phyloP scores from a whole-genome alignment of 2,113 vertebrate genomes.

The Nyctibius bracteatus region DNA sequence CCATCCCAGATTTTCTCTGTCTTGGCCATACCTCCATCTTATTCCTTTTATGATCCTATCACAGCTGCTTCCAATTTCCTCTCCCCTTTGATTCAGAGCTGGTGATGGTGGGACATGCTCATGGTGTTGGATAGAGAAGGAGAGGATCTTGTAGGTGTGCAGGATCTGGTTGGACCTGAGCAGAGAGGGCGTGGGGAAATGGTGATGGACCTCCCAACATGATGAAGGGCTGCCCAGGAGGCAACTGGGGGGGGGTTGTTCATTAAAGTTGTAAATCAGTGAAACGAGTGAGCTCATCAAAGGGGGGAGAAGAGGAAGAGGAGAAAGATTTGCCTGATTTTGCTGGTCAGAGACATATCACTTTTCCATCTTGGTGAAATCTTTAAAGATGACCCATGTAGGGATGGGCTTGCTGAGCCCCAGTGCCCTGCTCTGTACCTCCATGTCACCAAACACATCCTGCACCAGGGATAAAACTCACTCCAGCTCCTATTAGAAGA shows the following conservation, averaged over 20 bases:
- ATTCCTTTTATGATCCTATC: neutral
- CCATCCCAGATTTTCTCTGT: neutral
- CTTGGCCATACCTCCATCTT: neutral
- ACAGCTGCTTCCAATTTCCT: neutral
- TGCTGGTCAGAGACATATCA: neutral
- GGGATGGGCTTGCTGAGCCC: neutral
- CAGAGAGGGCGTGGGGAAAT: neutral
- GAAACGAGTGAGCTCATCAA: neutral
- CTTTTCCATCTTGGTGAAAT: neutral
- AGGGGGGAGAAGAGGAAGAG: neutral
- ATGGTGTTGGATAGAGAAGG: accelerated
- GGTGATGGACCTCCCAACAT: neutral
- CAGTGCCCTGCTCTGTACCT: accelerated
- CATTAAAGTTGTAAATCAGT: neutral
- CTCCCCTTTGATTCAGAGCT: neutral
- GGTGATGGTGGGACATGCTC: accelerated
- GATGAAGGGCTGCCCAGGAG: neutral
- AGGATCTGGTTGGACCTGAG: neutral
- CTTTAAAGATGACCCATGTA: neutral
- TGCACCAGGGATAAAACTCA: neutral
- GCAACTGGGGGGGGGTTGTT: neutral
- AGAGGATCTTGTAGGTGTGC: neutral
- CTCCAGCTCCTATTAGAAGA: neutral
- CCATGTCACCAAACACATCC: neutral
- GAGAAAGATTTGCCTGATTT: neutral